Evolutionary conservation across 2,797 vertebrate species (phyloP).

Genomic region (Distichodus sexfasciatus): DNA sequence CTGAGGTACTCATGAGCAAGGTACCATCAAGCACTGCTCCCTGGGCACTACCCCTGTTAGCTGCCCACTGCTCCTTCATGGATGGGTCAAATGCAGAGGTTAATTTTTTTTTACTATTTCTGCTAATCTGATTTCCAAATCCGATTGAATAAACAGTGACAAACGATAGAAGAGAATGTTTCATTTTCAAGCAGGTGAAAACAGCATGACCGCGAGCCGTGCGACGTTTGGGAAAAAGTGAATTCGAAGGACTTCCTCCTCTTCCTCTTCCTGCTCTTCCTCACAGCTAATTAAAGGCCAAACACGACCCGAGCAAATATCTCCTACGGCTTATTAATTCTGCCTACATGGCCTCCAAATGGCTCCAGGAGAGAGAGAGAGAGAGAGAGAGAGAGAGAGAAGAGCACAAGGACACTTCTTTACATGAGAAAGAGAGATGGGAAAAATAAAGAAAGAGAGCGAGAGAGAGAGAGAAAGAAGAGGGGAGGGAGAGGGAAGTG

Average conservation of each 20-base stretch:
- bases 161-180: neutral
- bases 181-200: neutral
- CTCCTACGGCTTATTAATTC: neutral
- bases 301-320: neutral
- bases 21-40: too few relatives aligned
- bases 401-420: conserved; percentile 15
- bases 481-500: neutral
- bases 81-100: too few relatives aligned
- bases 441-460: neutral
- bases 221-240: neutral
- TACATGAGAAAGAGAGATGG: conserved; percentile 13
- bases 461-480: neutral
- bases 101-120: too few relatives aligned
- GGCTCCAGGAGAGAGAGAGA: neutral
- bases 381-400: neutral
- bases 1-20: too few relatives aligned
- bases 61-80: too few relatives aligned
- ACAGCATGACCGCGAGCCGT: neutral
- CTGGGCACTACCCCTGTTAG: too few relatives aligned
- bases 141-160: too few relatives aligned
- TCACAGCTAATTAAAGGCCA: neutral
- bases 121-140: too few relatives aligned
- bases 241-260: neutral
- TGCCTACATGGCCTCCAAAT: neutral
- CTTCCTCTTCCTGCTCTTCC: neutral